Conservation (phyloP, 2,113 vertebrate species). For the Kryptolebias marmoratus region DNA sequence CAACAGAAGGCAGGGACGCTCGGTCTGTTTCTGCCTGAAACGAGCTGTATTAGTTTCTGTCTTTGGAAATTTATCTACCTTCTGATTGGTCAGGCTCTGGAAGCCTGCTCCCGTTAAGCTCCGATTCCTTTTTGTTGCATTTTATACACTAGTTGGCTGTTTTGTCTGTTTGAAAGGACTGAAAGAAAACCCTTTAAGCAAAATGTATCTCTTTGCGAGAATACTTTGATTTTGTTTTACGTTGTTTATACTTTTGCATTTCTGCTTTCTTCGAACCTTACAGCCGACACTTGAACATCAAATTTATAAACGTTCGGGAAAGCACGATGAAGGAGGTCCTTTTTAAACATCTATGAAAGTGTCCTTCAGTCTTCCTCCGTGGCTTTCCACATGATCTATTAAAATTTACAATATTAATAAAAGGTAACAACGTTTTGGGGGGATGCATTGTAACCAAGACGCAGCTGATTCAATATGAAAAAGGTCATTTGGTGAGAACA, state of each 20-base stretch:
- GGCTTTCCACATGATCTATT: neutral
- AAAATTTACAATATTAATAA: slow-evolving; percentile 18
- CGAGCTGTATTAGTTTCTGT: no score
- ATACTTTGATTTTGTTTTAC: neutral
- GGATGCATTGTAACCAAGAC: slow-evolving; percentile 6
- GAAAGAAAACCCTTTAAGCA: neutral
- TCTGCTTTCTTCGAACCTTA: no score
- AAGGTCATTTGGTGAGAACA: slow-evolving; percentile 14
- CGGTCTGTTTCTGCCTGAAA: no score
- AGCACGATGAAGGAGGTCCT: neutral
- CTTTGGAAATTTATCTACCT: neutral
- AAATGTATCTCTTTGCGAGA: neutral
- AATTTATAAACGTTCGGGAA: neutral
- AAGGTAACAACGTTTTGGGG: slow-evolving; percentile 3
- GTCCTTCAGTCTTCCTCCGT: slow-evolving; percentile 1
- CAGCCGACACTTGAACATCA: neutral
- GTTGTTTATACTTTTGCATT: neutral
- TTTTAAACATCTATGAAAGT: neutral
- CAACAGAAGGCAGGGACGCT: no score
- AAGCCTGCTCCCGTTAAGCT: neutral
- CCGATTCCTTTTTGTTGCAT: neutral
- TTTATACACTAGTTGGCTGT: no score
- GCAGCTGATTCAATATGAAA: slow-evolving; percentile 14
- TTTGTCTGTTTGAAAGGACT: no score
- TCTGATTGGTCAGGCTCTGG: neutral